Percentiles rank a stretch among this genome's conserved stretches.
Conservation (phyloP, 2,797 vertebrate species). For the Sebastes hopkinsi region DNA sequence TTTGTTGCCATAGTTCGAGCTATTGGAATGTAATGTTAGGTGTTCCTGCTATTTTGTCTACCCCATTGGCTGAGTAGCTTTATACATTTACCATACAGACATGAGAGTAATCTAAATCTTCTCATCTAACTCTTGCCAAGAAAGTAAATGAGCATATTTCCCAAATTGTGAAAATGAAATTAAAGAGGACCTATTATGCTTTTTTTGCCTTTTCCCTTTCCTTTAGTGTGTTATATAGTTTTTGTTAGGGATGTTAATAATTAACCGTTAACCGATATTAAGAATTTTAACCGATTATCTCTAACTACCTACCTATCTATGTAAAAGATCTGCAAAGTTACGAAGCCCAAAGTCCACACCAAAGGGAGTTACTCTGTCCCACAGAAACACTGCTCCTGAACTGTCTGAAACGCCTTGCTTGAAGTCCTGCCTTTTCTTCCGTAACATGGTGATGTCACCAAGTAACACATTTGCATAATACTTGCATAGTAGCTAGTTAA, state of each 20-base stretch:
- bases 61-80: not conserved
- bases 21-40: not conserved
- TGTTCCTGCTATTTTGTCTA: not conserved
- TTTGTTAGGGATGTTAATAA: not conserved
- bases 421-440: too few species aligned
- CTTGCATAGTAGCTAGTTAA: too few species aligned
- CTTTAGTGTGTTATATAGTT: not conserved
- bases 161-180: not conserved
- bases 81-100: not conserved
- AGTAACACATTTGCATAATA: too few species aligned
- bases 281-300: too few species aligned
- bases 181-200: not conserved
- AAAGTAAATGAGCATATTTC: not conserved
- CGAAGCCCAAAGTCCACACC: too few species aligned
- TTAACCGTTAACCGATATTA: too few species aligned
- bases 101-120: not conserved
- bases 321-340: too few species aligned
- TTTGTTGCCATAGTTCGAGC: not conserved
- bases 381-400: too few species aligned
- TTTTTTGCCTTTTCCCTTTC: not conserved
- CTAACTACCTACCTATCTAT: too few species aligned
- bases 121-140: not conserved
- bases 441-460: too few species aligned
- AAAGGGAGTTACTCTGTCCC: too few species aligned
- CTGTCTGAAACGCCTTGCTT: accelerated